phyloP scores from a whole-genome alignment of 92 coral and sea anemone genomes.

The Hydrozoanthus gracilis region DNA sequence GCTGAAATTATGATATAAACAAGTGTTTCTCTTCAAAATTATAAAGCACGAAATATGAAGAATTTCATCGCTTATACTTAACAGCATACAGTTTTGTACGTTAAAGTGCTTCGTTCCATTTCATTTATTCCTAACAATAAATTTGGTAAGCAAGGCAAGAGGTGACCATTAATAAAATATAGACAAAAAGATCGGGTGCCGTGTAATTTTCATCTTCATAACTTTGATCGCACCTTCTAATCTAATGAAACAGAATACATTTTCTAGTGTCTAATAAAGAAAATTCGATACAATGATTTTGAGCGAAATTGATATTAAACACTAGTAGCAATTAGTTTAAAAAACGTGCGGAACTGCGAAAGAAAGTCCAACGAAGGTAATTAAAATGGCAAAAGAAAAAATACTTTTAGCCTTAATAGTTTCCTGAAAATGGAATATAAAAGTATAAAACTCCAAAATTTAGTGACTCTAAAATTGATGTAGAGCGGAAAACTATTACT shows the following conservation, averaged over 20 bases:
- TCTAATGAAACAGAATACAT: not conserved
- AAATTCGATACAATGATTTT: conserved; percentile 37
- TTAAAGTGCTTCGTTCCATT: not conserved
- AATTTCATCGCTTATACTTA: not conserved
- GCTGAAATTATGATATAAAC: not conserved
- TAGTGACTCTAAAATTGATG: conserved; percentile 15
- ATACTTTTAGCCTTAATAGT: conserved; percentile 31
- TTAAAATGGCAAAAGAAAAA: conserved; percentile 41
- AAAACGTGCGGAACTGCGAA: not conserved
- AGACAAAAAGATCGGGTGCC: conserved; percentile 4
- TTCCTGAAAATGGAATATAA: conserved; percentile 45
- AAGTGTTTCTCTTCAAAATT: not conserved
- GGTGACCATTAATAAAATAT: conserved; percentile 5
- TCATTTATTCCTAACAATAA: not conserved
- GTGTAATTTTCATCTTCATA: not conserved
- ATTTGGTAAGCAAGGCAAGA: not conserved
- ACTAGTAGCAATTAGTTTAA: not conserved
- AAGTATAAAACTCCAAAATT: conserved; percentile 49
- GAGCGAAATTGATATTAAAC: not conserved
- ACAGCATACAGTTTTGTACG: not conserved
- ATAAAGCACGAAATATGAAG: not conserved
- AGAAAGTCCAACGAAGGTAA: conserved; percentile 9
- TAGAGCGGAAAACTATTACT: conserved; percentile 38
- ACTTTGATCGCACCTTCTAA: not conserved
- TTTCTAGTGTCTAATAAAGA: conserved; percentile 9